phyloP scores from a whole-genome alignment of 2,888 invertebrate species.

The Luperina nickerlii region DNA sequence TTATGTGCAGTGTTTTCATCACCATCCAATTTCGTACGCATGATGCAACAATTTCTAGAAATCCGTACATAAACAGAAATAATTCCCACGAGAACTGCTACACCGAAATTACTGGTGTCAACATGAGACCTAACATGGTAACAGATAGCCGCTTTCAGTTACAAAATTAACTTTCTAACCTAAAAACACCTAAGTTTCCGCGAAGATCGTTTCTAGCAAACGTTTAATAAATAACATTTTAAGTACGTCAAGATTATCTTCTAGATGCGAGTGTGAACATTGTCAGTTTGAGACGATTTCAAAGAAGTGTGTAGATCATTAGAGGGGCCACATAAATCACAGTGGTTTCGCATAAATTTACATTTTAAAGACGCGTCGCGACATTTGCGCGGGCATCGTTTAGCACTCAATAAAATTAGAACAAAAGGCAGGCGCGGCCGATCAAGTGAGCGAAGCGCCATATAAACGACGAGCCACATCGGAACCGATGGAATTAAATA shows the following conservation, averaged over 20 bases:
- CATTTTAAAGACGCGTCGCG: slow-evolving; percentile 78
- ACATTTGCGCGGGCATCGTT: slow-evolving; percentile 73
- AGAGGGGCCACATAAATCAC: slow-evolving; percentile 80
- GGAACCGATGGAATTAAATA: slow-evolving; percentile 62
- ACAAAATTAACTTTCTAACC: slow-evolving; percentile 67
- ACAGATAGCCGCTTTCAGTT: slow-evolving; percentile 57
- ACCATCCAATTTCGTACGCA: slow-evolving; percentile 48
- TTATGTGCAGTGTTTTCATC: slow-evolving; percentile 49
- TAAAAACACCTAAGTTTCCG: slow-evolving; percentile 59
- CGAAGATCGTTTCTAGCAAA: slow-evolving; percentile 54
- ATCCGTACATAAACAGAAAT: slow-evolving; percentile 48
- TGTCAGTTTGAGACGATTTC: slow-evolving; percentile 71
- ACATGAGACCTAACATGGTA: slow-evolving; percentile 62
- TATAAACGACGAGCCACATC: slow-evolving; percentile 63
- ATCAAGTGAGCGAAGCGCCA: slow-evolving; percentile 66
- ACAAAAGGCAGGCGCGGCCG: slow-evolving; percentile 76
- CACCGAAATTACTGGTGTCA: slow-evolving; percentile 59
- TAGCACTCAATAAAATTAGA: slow-evolving; percentile 83
- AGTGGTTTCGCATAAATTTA: slow-evolving; percentile 84
- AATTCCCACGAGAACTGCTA: slow-evolving; percentile 60
- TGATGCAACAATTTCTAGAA: slow-evolving; percentile 66
- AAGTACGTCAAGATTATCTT: slow-evolving; percentile 67
- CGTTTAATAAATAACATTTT: slow-evolving; percentile 66
- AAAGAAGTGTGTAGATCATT: slow-evolving; percentile 79
- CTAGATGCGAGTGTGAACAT: slow-evolving; percentile 67